Evolutionary conservation across 2,888 invertebrate genomes (phyloP), one percentile per base, ranked within the genome.

Genomic region (Drosophila falleni): DNA sequence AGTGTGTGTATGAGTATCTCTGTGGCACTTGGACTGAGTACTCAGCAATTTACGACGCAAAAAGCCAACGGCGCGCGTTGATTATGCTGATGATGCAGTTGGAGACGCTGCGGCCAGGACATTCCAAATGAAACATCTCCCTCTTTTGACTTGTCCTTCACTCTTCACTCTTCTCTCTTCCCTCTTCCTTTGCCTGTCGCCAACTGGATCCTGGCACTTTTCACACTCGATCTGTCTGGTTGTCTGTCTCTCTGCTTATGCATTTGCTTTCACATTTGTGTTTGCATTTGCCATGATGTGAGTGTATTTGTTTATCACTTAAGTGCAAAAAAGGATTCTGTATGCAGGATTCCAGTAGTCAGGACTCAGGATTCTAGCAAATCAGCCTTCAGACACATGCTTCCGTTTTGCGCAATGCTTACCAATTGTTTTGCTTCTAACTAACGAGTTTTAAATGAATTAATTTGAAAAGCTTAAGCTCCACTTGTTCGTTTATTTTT

Each of bases 291-390:
- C 50, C 62, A 61, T 64, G 85, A 66, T 85, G 74, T 65, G 75
- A 78, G 74, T 85, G 83, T 89, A 87, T 89, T 90, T 89, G 89
- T 84, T 86, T 84, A 89, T 87, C 89, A 89, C 89, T 89, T 89
- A 82, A 87, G 87, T 81, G 81, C 72, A 85, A 80, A 87, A 87
- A 87, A 84, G 77, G 84, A 79, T 89, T 78, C 84, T 58, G 78
- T 35, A 74, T 75, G 55, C 81, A 56, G 81, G 41, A 74, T 75
- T 51, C 53, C 44, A 46, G 50, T 31, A 61, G 39, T 44, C 66
- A 63, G 74, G 74, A 63, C 68, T 70, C 64, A 29, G 74, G 74
- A 63, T 68, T 70, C 64, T 55, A 71, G 70, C 70, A 69, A 62
- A 56, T 62, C 74, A 74, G 77, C 56, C 81, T 65, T 70, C 59